These are phyloP conservation scores for Perdix hodgsoniae DNA, from an alignment of 2,797 vertebrate species.

Conservation along the genomic window DNA sequence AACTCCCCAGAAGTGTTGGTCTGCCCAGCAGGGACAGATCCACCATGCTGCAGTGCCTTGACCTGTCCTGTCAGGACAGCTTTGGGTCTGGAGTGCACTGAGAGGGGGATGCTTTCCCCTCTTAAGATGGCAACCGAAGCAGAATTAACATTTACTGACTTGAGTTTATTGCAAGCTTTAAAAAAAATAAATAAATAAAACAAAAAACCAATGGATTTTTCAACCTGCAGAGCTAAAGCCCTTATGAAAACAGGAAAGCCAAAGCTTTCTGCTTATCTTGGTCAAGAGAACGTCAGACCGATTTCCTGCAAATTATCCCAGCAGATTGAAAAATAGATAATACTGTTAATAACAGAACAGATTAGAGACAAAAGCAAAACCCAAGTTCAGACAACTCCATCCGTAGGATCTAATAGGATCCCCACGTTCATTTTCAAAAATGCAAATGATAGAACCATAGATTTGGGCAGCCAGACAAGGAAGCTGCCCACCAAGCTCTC, in stretches of 20 bases:
- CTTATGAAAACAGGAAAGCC: conserved; percentile 6
- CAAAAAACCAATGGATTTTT: not conserved
- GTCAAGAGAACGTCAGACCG: not conserved
- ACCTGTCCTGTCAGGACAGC: not conserved
- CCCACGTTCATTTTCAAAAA: not conserved
- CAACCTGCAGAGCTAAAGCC: not conserved
- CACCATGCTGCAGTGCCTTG: not conserved
- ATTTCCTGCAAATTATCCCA: conserved; percentile 13
- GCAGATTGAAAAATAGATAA: not conserved
- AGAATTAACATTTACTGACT: not conserved
- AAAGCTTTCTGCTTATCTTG: not conserved
- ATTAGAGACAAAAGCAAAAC: not conserved
- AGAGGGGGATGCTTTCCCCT: not conserved
- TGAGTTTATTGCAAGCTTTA: not conserved
- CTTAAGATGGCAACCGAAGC: not conserved
- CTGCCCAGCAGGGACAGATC: not conserved
- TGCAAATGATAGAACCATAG: not conserved
- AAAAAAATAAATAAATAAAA: not conserved
- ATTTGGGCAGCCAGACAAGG: not conserved
- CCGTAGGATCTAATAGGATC: not conserved
- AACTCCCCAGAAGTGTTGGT: not conserved
- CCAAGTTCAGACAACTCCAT: not conserved
- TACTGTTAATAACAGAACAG: not conserved
- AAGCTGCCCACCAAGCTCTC: not conserved
- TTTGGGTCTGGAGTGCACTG: not conserved